phyloP scores from a whole-genome alignment of 2,888 invertebrate species.

The Melikaiella ostensackeni region DNA sequence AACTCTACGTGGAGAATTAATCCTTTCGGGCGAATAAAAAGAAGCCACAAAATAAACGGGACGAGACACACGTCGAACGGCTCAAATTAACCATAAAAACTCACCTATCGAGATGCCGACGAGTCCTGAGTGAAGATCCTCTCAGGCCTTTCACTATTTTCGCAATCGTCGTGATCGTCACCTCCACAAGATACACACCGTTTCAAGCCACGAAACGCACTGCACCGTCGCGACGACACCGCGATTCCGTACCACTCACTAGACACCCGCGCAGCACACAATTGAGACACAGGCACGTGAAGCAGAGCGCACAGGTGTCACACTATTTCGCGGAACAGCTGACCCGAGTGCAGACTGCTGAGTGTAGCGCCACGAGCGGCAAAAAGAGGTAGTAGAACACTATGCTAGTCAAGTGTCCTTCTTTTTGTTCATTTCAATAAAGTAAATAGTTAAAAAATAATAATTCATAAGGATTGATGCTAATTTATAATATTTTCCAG shows the following conservation, averaged over 20 bases:
- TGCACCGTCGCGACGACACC: constrained; percentile 36
- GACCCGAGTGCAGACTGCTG: constrained; percentile 35
- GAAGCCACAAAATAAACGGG: constrained; percentile 9
- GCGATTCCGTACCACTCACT: constrained; percentile 29
- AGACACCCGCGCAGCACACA: constrained; percentile 48
- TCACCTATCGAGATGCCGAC: constrained; percentile 43
- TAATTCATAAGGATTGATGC: neutral
- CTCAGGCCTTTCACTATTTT: constrained; percentile 40
- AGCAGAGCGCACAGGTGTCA: constrained; percentile 47
- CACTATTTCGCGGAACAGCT: constrained; percentile 69
- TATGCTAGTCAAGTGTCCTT: constrained; percentile 32
- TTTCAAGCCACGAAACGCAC: constrained; percentile 36
- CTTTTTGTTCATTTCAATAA: neutral
- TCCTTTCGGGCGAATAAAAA: neutral
- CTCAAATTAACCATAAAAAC: constrained; percentile 52
- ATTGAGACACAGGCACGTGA: neutral
- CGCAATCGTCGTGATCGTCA: constrained; percentile 41
- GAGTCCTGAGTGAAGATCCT: constrained; percentile 37
- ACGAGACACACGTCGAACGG: constrained; percentile 3
- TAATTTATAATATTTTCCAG: neutral
- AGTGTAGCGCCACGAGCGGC: constrained; percentile 49
- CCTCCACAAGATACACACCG: constrained; percentile 17
- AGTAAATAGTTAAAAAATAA: neutral
- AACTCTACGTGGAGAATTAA: constrained; percentile 7
- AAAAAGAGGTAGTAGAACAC: neutral